Evolutionary conservation across 2,888 invertebrate genomes (phyloP).

Genomic region (Xestia xanthographa): DNA sequence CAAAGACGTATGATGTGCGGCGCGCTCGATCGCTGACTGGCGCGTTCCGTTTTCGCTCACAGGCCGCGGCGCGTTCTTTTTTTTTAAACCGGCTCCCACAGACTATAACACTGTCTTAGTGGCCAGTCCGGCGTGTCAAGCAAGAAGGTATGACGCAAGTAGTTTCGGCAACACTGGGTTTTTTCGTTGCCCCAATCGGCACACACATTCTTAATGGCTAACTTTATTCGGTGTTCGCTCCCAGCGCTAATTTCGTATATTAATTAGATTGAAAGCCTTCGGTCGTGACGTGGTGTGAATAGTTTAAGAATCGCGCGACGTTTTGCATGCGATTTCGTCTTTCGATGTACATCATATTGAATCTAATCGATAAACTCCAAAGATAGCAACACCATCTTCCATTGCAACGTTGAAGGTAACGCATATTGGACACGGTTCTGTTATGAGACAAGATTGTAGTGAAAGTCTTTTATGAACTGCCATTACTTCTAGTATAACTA

Average conservation of each 20-base stretch:
- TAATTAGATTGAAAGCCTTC: slow-evolving; percentile 62
- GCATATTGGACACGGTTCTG: slow-evolving; percentile 25
- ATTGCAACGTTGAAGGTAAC: slow-evolving; percentile 31
- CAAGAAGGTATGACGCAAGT: slow-evolving; percentile 86
- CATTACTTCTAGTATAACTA: slow-evolving; percentile 39
- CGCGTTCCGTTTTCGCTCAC: slow-evolving; percentile 76
- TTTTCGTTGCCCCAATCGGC: slow-evolving; percentile 80
- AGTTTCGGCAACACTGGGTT: slow-evolving; percentile 85
- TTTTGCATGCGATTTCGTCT: slow-evolving; percentile 21
- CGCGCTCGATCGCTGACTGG: slow-evolving; percentile 83
- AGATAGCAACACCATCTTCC: slow-evolving; percentile 33
- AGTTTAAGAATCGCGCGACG: slow-evolving; percentile 27
- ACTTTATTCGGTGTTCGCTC: slow-evolving; percentile 58
- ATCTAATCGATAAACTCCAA: slow-evolving; percentile 43
- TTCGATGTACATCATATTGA: slow-evolving; percentile 12
- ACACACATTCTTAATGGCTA: slow-evolving; percentile 62
- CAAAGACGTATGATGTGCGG: slow-evolving; percentile 74
- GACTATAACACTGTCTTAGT: slow-evolving; percentile 65
- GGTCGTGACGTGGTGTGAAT: slow-evolving; percentile 34
- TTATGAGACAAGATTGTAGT: slow-evolving; percentile 39
- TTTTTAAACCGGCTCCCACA: slow-evolving; percentile 73
- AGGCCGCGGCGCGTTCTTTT: slow-evolving; percentile 73
- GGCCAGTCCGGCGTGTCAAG: slow-evolving; percentile 80
- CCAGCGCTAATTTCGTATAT: slow-evolving; percentile 59
- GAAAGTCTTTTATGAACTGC: slow-evolving; percentile 49